Percentiles rank a stretch among this genome's conserved stretches.
Evolutionary conservation across 2,888 invertebrate genomes (phyloP).

Genomic region (Litoditis marina): DNA sequence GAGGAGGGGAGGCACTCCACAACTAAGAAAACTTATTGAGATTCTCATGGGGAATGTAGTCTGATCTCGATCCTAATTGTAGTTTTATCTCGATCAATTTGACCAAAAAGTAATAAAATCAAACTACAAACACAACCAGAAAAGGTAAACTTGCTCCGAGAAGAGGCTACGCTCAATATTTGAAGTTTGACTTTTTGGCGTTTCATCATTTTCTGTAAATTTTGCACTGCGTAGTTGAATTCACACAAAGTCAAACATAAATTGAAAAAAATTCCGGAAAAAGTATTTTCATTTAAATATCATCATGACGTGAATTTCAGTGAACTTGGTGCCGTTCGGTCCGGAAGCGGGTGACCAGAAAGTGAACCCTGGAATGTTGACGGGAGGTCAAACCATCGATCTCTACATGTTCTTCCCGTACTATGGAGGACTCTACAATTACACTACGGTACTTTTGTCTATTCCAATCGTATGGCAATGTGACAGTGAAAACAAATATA

Average conservation of each 20-base stretch:
- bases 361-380: slow-evolving; percentile 57
- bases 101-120: too few relatives aligned
- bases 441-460: slow-evolving; percentile 49
- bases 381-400: slow-evolving; percentile 58
- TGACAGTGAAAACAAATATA: not conserved
- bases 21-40: not conserved
- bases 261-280: not conserved
- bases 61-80: too few relatives aligned
- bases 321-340: slow-evolving; percentile 56
- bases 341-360: slow-evolving; percentile 58
- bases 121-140: slow-evolving; percentile 10
- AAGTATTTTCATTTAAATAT: not conserved
- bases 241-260: not conserved
- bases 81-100: too few relatives aligned
- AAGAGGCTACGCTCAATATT: not conserved
- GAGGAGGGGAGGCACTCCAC: not conserved
- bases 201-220: too few relatives aligned
- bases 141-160: not conserved
- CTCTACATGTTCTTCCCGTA: slow-evolving; percentile 60
- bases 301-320: slow-evolving; percentile 23
- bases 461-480: not conserved
- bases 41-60: too few relatives aligned
- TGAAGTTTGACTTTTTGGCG: too few relatives aligned
- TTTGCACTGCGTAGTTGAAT: too few relatives aligned
- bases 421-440: slow-evolving; percentile 61